Percentiles rank a stretch among this genome's conserved stretches.
phyloP scores from a whole-genome alignment of 2,113 vertebrate genomes.

The Nyctibius bracteatus region DNA sequence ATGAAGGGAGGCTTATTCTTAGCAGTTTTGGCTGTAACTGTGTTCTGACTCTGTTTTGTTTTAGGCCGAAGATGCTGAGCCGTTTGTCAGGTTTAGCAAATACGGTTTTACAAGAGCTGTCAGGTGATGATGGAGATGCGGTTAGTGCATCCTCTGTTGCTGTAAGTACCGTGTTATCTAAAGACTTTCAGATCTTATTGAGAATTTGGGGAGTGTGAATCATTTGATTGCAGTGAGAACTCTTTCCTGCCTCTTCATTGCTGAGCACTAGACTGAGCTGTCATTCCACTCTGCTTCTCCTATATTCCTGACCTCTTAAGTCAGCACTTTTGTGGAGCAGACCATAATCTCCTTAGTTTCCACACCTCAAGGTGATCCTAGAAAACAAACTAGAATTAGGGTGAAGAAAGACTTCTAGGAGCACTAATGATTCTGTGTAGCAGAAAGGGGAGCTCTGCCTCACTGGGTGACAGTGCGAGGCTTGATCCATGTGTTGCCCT shows the following conservation, averaged over 20 bases:
- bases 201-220: background rate
- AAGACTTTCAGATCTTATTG: background rate
- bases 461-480: background rate
- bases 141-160: background rate
- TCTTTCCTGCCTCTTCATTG: background rate
- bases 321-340: background rate
- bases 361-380: background rate
- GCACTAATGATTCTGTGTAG: background rate
- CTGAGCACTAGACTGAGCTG: background rate
- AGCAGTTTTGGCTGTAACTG: background rate
- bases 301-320: background rate
- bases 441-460: background rate
- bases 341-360: background rate
- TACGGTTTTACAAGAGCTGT: constrained; percentile 88
- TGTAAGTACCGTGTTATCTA: constrained; percentile 62
- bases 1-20: background rate
- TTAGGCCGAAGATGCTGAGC: constrained; percentile 84
- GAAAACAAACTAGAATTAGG: background rate
- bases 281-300: background rate
- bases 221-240: background rate
- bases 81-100: constrained; percentile 84
- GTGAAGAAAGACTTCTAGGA: background rate
- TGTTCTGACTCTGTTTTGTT: background rate
- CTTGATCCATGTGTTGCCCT: background rate
- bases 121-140: constrained; percentile 69